Evolutionary conservation across 2,797 vertebrate genomes (phyloP), one percentile per base, ranked within the genome.

Genomic region (Xenopus petersii): DNA sequence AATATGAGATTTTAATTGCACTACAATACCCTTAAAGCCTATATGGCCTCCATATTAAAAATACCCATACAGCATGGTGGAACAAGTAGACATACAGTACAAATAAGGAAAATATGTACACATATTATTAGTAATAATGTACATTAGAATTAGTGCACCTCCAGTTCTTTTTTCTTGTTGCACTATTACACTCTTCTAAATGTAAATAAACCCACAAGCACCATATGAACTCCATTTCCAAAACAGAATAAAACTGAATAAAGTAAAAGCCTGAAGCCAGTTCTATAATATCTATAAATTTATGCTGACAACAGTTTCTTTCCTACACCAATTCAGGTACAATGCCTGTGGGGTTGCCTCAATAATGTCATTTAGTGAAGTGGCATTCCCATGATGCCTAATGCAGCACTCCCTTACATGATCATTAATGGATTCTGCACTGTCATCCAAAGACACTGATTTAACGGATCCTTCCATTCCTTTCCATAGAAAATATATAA

Each of bases 351-450:
- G 86, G 86, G 85, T 83, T 84, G 86, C 84, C 90, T 92, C 86
- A 87, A 83, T 88, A 91, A 91, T 85, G 82, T 87, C 86, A 91
- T 91, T 92, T 89, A 91, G 85, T 90, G 82, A 85, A 89, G 89
- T 90, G 90, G 87, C 88, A 89, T 89, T 89, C 90, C 89, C 88
- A 85, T 12, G 83, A 84, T 84, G 83, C 83, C 82, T 84, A 66
- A 82, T 81, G 85, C 86, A 88, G 87, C 85, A 86, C 88, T 90
- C 87, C 83, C 87, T 89, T 89, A 91, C 89, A 89, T 85, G 84
- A 89, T 91, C 91, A 89, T 91, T 93, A 91, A 89, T 90, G 90
- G 86, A 87, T 86, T 75, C 33, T 24, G 84, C 84, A 83, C 86
- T 88, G 89, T 86, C 83, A 79, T 77, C 86, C 86, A 81, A 82